Percentiles rank a stretch among this genome's conserved stretches.
These are phyloP conservation scores for Mustela lutreola DNA, from an alignment of 2,113 vertebrate genomes.

Conservation along the genomic window DNA sequence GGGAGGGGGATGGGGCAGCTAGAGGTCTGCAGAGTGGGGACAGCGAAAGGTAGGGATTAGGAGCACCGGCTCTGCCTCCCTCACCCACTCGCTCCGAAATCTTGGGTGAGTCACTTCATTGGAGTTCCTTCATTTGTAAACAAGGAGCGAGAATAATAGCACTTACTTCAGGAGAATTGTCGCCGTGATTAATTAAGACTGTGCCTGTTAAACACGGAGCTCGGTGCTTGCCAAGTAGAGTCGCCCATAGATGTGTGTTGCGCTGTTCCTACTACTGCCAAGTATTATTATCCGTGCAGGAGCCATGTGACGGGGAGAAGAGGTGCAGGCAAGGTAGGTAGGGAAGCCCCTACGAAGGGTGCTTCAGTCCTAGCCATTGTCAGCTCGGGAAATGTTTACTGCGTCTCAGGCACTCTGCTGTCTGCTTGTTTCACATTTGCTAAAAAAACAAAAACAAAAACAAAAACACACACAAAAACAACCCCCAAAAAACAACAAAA, in stretches of 20 bases:
- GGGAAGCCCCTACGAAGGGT: background rate
- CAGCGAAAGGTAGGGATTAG: fast-evolving
- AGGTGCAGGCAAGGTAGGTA: background rate
- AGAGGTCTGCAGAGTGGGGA: background rate
- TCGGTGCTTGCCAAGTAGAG: background rate
- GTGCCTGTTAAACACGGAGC: background rate
- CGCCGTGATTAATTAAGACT: background rate
- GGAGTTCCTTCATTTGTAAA: background rate
- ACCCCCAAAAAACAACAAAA: background rate
- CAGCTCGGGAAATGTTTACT: background rate
- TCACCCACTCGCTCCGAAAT: fast-evolving
- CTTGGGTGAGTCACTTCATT: background rate
- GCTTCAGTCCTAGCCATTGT: background rate
- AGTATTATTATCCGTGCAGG: background rate
- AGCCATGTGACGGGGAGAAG: background rate
- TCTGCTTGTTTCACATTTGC: background rate
- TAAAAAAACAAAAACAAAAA: background rate
- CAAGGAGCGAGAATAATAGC: background rate
- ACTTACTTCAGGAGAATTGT: background rate
- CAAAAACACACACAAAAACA: background rate
- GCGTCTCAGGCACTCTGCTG: background rate
- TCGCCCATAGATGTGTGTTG: background rate
- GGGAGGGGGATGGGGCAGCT: fast-evolving
- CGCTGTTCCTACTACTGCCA: background rate
- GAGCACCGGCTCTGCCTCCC: background rate